These are phyloP conservation scores for Polyommatus icarus DNA, from an alignment of 2,888 invertebrate species.

Conservation along the genomic window DNA sequence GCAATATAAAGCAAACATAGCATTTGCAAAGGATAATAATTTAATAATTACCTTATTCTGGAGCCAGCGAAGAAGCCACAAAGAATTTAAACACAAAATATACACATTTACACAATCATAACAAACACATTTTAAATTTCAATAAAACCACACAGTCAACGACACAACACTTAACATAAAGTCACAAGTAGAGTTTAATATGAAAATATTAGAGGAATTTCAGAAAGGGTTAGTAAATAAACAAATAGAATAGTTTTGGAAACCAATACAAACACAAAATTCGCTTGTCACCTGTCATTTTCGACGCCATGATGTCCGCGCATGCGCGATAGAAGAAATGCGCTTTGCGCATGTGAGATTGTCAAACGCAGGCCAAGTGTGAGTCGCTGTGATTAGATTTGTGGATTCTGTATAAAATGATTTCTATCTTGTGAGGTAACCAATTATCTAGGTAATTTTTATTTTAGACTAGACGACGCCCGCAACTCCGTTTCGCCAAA, in stretches of 20 bases:
- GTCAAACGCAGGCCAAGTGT: neutral
- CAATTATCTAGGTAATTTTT: no score
- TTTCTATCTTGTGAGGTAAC: no score
- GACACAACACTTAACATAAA: neutral
- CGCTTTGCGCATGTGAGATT: neutral
- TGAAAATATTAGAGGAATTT: neutral
- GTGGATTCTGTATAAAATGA: neutral
- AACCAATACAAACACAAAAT: slow-evolving; percentile 6
- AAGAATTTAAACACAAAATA: neutral
- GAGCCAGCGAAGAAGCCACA: neutral
- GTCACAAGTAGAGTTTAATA: neutral
- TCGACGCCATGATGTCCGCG: neutral
- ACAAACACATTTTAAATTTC: neutral
- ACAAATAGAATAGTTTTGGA: slow-evolving; percentile 8
- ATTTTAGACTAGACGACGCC: no score
- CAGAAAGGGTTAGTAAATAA: neutral
- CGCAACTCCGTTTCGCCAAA: no score
- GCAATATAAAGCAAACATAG: neutral
- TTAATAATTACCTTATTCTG: neutral
- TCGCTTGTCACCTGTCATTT: neutral
- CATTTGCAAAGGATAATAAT: neutral
- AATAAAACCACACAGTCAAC: neutral
- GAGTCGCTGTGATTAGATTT: neutral
- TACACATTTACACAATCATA: neutral
- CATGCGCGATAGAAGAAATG: neutral